Conservation (phyloP, 2,888 invertebrate species). For the Hofmannophila pseudospretella region DNA sequence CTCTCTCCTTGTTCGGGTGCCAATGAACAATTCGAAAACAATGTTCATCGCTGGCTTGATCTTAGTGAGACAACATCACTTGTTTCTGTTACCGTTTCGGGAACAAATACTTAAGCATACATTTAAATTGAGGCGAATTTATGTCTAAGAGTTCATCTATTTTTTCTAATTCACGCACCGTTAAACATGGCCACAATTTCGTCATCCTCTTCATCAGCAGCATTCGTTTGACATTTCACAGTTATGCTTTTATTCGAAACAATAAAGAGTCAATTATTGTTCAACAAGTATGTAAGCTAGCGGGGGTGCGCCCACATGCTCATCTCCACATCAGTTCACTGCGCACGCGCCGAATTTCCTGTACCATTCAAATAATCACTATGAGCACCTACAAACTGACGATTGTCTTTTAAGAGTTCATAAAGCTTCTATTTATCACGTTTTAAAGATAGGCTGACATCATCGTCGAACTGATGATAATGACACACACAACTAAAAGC, state of each 20-base stretch:
- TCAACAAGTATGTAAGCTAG: conserved; percentile 49
- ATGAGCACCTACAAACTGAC: conserved; percentile 48
- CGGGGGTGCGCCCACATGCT: conserved; percentile 71
- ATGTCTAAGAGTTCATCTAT: too few relatives aligned
- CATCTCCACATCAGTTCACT: conserved; percentile 65
- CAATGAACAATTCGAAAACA: conserved; percentile 48
- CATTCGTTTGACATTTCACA: too few relatives aligned
- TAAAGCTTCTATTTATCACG: conserved; percentile 29
- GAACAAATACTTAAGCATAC: too few relatives aligned
- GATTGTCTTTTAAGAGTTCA: conserved; percentile 37
- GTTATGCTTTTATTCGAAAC: conserved; percentile 17
- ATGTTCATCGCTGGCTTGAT: conserved; percentile 42
- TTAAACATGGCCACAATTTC: too few relatives aligned
- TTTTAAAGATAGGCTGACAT: conserved; percentile 36
- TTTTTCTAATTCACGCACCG: too few relatives aligned
- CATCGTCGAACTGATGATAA: conserved; percentile 22
- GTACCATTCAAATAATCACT: conserved; percentile 54
- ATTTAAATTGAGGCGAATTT: too few relatives aligned
- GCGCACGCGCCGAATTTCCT: conserved; percentile 68
- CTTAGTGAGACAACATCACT: conserved; percentile 21
- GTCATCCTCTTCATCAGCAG: too few relatives aligned
- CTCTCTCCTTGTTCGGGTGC: conserved; percentile 49
- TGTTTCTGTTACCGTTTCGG: conserved; percentile 3
- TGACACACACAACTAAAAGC: not conserved
- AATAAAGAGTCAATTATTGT: conserved; percentile 50